These are phyloP conservation scores for Anser cygnoides DNA, from an alignment of 2,113 vertebrate genomes.

Conservation along the genomic window DNA sequence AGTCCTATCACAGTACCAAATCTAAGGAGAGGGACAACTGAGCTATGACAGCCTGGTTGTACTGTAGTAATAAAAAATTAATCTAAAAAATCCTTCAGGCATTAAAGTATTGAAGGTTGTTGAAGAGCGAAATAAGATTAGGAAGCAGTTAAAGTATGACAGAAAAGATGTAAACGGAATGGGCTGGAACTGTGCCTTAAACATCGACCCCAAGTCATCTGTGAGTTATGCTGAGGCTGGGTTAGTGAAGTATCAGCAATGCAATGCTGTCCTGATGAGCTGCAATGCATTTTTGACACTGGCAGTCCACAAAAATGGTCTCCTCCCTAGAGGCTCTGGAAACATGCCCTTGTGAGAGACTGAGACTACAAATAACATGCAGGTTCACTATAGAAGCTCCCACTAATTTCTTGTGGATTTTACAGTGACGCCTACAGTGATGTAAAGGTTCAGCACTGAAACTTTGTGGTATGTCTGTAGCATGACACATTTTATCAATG, in stretches of 20 bases:
- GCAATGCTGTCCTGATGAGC: background rate
- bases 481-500: background rate
- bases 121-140: background rate
- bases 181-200: background rate
- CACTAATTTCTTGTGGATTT: background rate
- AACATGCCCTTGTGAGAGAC: background rate
- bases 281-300: background rate
- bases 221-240: background rate
- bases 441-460: background rate
- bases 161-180: background rate
- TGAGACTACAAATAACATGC: background rate
- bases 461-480: accelerated
- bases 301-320: background rate
- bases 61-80: background rate
- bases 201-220: background rate
- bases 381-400: background rate
- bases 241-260: background rate
- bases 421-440: background rate
- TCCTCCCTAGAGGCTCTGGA: background rate
- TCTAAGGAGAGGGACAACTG: background rate
- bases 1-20: background rate
- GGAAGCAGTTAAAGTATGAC: background rate
- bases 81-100: background rate
- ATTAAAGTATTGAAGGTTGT: background rate
- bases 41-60: background rate